Base-by-base conservation (phyloP, 2,797 vertebrate species). In the Enteromius thamalakanensis region DNA sequence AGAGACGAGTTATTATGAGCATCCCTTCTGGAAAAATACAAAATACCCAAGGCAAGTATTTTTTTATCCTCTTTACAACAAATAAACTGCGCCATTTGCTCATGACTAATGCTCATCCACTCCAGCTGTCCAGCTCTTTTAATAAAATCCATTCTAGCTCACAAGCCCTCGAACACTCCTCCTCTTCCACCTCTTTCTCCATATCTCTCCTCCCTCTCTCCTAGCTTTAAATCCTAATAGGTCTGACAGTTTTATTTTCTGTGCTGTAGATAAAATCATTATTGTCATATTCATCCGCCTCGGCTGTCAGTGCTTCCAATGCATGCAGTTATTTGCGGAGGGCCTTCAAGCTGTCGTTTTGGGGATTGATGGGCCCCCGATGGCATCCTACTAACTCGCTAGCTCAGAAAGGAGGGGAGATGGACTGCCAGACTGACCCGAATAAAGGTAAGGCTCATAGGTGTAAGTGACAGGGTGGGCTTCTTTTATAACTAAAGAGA, bases 201-300 rank as follows among this genome's bases (percentile, higher is more conserved):
- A 53, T 34, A 62, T 51, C 67, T 37, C 19, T 65, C 51, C 47
- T 70, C 67, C 64, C 21, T 85, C 71, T 62, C 23, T 58, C 67
- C 37, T 45, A 37, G 83, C 68, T 86, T 88, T 89, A 86, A 88
- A 89, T 89, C 87, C 84, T 87, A 88, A 90, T 88, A 86, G 80
- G 83, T 85, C 86, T 87, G 89, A 90, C 89, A 88, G 88, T 86
- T 90, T 88, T 89, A 88, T 90, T 89, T 88, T 89, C 85, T 84
- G 82, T 84, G 86, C 84, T 80, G 87, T 75, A 89, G 87, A 91
- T 90, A 89, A 90, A 89, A 90, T 90, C 85, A 89, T 91, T 91
- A 88, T 90, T 89, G 89, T 89, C 83, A 89, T 90, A 89, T 90
- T 88, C 85, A 79, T 86, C 83, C 87, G 85, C 86, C 89, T 85